phyloP scores from a whole-genome alignment of 2,888 invertebrate genomes.

The Meliscaeva auricollis region DNA sequence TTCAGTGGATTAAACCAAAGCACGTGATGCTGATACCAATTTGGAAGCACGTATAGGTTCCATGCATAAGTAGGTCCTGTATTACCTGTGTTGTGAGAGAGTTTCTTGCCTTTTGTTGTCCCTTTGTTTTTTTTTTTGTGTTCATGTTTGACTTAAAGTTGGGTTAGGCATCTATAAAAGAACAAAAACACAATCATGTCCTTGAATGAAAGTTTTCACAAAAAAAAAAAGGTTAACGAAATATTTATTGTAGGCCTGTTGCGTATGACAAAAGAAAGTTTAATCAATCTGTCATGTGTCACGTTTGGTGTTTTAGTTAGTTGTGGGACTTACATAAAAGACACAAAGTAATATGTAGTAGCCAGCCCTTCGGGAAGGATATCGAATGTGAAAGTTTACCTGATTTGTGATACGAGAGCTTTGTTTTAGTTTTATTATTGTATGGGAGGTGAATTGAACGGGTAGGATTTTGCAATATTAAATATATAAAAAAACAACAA shows the following conservation, averaged over 20 bases:
- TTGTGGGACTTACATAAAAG: background rate
- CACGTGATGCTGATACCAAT: constrained; percentile 67
- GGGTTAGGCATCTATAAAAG: constrained; percentile 2
- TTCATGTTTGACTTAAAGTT: constrained; percentile 37
- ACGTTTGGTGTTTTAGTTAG: constrained; percentile 7
- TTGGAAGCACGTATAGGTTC: constrained; percentile 38
- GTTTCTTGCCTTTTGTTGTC: constrained; percentile 10
- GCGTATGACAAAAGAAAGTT: constrained; percentile 42
- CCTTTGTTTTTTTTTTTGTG: constrained; percentile 14
- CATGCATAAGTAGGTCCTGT: constrained; percentile 20
- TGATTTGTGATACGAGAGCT: background rate
- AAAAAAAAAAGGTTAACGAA: constrained; percentile 20
- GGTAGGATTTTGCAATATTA: too few species aligned
- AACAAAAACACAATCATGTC: constrained; percentile 34
- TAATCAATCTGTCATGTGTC: constrained; percentile 60
- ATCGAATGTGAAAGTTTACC: background rate
- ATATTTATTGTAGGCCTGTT: constrained; percentile 26
- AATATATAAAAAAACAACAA: too few species aligned
- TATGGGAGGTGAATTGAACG: background rate
- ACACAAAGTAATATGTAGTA: background rate
- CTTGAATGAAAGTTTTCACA: constrained; percentile 25
- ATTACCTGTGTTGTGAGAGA: constrained; percentile 22
- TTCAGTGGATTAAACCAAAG: constrained; percentile 56
- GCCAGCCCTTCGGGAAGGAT: background rate
- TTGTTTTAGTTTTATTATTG: background rate